Conservation (phyloP, 2,113 vertebrate species). For the Sardina pilchardus region DNA sequence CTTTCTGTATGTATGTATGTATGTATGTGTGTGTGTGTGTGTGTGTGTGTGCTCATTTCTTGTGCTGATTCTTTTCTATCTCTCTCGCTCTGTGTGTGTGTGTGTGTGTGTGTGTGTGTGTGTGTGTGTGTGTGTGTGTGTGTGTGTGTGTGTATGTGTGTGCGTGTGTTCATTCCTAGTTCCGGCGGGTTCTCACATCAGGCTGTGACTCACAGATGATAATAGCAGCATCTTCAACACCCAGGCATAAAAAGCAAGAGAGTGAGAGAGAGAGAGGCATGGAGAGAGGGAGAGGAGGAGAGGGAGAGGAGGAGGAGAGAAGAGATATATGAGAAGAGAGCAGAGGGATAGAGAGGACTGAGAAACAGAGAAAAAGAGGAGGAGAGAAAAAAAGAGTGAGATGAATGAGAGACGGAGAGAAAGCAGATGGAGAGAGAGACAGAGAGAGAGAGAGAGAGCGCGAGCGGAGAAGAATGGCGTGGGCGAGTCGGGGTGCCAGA, state of each 20-base stretch:
- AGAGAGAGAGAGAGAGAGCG: not conserved
- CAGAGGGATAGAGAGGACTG: not conserved
- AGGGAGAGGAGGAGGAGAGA: conserved; percentile 12
- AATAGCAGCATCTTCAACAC: not conserved
- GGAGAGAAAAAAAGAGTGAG: no score
- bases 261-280: not conserved
- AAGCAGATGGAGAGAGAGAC: not conserved
- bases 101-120: no score
- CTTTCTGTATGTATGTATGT: not conserved
- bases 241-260: not conserved
- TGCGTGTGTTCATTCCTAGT: not conserved
- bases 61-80: not conserved
- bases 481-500: conserved; percentile 1
- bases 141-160: no score
- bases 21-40: not conserved
- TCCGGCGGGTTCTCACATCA: not conserved
- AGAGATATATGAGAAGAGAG: not conserved
- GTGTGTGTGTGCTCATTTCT: not conserved
- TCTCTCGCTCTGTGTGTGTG: not conserved
- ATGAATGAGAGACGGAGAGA: no score
- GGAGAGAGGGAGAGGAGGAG: not conserved
- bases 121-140: no score
- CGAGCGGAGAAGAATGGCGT: not conserved
- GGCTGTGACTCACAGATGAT: not conserved
- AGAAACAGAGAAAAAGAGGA: not conserved